Percentiles rank a stretch among this genome's conserved stretches.
These are phyloP conservation scores for Drosophila glabriapex DNA, from an alignment of 2,888 invertebrate genomes.

Conservation along the genomic window DNA sequence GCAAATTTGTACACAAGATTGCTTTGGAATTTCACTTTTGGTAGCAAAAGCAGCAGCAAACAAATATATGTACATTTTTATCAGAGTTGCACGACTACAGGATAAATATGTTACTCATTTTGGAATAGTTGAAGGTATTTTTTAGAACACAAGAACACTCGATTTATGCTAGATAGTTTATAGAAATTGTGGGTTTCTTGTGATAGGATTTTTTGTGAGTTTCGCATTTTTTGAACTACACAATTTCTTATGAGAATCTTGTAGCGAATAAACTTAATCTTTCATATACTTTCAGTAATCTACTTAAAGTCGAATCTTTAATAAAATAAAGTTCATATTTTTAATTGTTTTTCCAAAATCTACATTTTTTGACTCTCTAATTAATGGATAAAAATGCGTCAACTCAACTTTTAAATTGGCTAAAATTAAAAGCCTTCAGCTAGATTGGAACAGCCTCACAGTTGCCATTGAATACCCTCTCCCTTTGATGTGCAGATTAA, in stretches of 20 bases:
- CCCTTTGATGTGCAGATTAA: background rate
- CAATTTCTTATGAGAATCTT: background rate
- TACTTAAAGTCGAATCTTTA: background rate
- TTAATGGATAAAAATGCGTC: background rate
- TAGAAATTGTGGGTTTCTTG: background rate
- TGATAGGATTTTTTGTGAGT: background rate
- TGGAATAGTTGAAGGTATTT: background rate
- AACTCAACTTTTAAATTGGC: background rate
- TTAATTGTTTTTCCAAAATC: background rate
- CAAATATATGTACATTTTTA: background rate
- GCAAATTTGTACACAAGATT: constrained; percentile 55
- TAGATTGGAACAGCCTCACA: background rate
- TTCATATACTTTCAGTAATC: background rate
- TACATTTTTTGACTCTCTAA: background rate
- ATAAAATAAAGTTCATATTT: background rate
- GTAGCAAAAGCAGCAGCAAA: constrained; percentile 18
- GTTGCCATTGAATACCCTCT: constrained; percentile 21
- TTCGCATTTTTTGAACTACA: background rate
- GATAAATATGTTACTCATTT: constrained; percentile 11
- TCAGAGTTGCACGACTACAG: constrained; percentile 16
- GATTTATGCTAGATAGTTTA: background rate
- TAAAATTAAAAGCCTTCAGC: background rate
- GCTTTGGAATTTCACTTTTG: constrained; percentile 63
- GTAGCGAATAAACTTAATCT: background rate
- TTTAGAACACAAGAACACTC: background rate